Evolutionary conservation across 2,888 invertebrate genomes (phyloP).

Genomic region (Chelonus formosanus): DNA sequence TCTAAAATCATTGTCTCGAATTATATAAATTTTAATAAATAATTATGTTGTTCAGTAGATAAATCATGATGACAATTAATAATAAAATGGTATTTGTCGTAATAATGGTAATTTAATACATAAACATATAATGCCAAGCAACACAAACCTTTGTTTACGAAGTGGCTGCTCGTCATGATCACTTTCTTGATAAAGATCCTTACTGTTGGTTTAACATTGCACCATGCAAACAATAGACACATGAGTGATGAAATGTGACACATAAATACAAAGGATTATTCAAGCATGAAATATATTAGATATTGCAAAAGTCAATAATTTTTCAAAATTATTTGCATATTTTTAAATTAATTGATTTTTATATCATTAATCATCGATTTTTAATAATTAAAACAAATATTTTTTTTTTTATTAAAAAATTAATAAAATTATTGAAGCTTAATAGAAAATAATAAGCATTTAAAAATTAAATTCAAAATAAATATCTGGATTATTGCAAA

Average conservation of each 20-base stretch:
- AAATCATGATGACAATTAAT: background rate
- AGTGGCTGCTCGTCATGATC: conserved; percentile 54
- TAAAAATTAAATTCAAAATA: too few species aligned
- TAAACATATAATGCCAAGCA: conserved; percentile 20
- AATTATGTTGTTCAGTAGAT: background rate
- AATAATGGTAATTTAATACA: conserved; percentile 7
- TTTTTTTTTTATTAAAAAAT: too few species aligned
- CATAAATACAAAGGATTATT: conserved; percentile 16
- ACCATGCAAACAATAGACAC: conserved; percentile 46
- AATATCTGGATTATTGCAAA: too few species aligned
- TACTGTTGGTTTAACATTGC: conserved; percentile 48
- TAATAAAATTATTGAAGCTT: too few species aligned
- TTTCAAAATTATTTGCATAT: conserved; percentile 3
- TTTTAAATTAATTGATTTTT: background rate
- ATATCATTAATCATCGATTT: too few species aligned
- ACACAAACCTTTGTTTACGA: conserved; percentile 58
- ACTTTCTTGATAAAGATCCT: conserved; percentile 57
- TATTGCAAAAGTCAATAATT: conserved; percentile 25
- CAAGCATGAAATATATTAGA: conserved; percentile 17
- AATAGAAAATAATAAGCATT: too few species aligned
- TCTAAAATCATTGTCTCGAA: conserved; percentile 3
- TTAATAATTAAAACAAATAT: too few species aligned
- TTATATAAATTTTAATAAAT: conserved; percentile 21
- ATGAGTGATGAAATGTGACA: conserved; percentile 35
- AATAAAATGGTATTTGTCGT: too few species aligned